phyloP scores from a whole-genome alignment of 2,888 invertebrate genomes.

The Drosophila prolongata region DNA sequence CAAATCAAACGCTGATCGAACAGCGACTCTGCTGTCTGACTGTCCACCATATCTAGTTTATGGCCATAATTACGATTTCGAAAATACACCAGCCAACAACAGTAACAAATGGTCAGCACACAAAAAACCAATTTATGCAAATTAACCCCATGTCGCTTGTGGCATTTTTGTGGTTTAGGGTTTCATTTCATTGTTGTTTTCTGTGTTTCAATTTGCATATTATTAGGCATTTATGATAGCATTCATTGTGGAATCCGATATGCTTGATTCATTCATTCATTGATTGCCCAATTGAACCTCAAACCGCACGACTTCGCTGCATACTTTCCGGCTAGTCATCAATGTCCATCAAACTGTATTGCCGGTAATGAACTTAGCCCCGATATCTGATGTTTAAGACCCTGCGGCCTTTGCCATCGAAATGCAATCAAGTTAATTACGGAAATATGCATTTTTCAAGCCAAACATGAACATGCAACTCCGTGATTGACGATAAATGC shows the following conservation, averaged over 20 bases:
- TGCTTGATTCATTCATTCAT: conserved; percentile 32
- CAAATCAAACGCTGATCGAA: conserved; percentile 42
- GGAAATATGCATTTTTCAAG: conserved; percentile 51
- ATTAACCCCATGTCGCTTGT: conserved; percentile 55
- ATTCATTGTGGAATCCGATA: conserved; percentile 33
- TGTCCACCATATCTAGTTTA: conserved; percentile 51
- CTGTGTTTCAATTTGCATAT: conserved; percentile 31
- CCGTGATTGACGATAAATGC: conserved; percentile 69
- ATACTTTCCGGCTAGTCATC: conserved; percentile 30
- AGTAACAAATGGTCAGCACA: conserved; percentile 9
- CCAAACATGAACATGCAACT: conserved; percentile 36
- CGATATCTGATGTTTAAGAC: not conserved
- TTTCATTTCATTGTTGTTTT: conserved; percentile 35
- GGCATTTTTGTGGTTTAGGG: conserved; percentile 56
- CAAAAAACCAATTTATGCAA: conserved; percentile 66
- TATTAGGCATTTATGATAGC: conserved; percentile 43
- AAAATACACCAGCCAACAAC: conserved; percentile 45
- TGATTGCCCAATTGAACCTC: conserved; percentile 28
- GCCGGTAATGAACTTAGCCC: conserved; percentile 28
- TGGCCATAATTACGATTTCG: conserved; percentile 58
- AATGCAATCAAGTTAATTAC: conserved; percentile 73
- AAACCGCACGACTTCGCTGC: not conserved
- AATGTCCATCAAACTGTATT: conserved; percentile 23
- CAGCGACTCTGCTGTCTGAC: conserved; percentile 15
- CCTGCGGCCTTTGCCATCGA: conserved; percentile 45